Percentiles rank a stretch among this genome's conserved stretches.
These are phyloP conservation scores for Reticulitermes speratus DNA, from an alignment of 1,140 invertebrate species.

Conservation along the genomic window DNA sequence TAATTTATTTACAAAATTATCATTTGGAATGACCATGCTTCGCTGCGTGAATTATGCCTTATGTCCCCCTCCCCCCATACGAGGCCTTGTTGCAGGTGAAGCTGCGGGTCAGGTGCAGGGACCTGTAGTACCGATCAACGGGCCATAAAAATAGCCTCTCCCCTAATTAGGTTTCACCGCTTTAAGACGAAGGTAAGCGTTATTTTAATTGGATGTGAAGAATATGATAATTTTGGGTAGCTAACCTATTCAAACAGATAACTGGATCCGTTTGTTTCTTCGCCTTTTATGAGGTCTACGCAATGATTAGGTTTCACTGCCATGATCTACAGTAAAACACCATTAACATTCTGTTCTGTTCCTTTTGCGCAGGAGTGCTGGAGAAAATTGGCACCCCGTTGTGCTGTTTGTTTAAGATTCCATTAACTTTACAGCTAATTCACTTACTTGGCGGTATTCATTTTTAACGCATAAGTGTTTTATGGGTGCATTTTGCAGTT, in stretches of 20 bases:
- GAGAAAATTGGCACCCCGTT: background rate
- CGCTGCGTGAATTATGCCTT: background rate
- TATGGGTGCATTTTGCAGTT: background rate
- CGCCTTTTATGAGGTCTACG: constrained; percentile 6
- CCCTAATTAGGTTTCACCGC: background rate
- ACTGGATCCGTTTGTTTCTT: constrained; percentile 5
- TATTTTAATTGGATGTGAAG: constrained; percentile 19
- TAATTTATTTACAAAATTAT: no score
- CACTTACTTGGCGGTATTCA: background rate
- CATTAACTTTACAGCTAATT: constrained; percentile 12
- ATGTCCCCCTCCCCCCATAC: no score
- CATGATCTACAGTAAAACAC: background rate
- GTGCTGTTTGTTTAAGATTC: background rate
- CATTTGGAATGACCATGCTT: background rate
- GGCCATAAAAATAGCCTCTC: background rate
- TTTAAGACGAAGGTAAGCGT: background rate
- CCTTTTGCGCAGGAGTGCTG: background rate
- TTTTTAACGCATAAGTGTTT: background rate
- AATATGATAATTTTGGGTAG: constrained; percentile 14
- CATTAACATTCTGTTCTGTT: constrained; percentile 3
- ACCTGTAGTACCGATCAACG: background rate
- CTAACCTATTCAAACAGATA: background rate
- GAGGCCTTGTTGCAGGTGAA: background rate
- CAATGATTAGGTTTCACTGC: constrained; percentile 15
- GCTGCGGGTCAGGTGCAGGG: background rate